A percentile compares a stretch with the other conserved stretches of the same genome.
phyloP scores from a whole-genome alignment of 2,888 invertebrate species.

The Cenopis cana region DNA sequence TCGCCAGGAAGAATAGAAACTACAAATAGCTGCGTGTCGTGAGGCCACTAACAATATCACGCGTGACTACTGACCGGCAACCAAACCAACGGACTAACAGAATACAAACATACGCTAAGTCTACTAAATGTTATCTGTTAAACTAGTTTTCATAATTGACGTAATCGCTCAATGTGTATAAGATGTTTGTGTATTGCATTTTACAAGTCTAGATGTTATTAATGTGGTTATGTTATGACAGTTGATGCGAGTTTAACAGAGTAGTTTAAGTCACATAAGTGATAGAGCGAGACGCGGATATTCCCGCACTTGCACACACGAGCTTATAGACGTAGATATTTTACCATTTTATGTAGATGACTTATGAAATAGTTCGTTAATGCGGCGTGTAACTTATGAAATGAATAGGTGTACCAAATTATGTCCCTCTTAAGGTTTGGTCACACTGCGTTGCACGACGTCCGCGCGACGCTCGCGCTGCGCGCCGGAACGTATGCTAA shows the following conservation, averaged over 20 bases:
- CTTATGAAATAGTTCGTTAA: not conserved
- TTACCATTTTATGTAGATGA: not conserved
- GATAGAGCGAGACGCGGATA: too few relatives aligned
- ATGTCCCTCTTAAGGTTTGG: too few relatives aligned
- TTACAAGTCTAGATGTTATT: not conserved
- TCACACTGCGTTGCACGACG: too few relatives aligned
- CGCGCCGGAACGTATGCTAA: too few relatives aligned
- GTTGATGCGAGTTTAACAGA: not conserved
- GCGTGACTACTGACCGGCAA: not conserved
- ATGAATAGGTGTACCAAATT: not conserved
- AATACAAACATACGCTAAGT: not conserved
- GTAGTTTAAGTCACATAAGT: not conserved
- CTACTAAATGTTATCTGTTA: not conserved
- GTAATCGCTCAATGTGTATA: not conserved
- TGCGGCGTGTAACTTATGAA: not conserved
- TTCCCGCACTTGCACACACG: too few relatives aligned
- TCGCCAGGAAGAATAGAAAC: not conserved
- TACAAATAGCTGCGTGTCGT: not conserved
- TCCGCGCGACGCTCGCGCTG: too few relatives aligned
- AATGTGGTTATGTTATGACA: not conserved
- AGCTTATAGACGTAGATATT: constrained; percentile 12
- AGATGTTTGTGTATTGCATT: not conserved
- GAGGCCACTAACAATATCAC: not conserved
- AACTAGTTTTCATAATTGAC: not conserved
- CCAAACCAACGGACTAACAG: too few relatives aligned